Conservation (phyloP, 2,113 vertebrate genomes). For the Sturnus vulgaris region DNA sequence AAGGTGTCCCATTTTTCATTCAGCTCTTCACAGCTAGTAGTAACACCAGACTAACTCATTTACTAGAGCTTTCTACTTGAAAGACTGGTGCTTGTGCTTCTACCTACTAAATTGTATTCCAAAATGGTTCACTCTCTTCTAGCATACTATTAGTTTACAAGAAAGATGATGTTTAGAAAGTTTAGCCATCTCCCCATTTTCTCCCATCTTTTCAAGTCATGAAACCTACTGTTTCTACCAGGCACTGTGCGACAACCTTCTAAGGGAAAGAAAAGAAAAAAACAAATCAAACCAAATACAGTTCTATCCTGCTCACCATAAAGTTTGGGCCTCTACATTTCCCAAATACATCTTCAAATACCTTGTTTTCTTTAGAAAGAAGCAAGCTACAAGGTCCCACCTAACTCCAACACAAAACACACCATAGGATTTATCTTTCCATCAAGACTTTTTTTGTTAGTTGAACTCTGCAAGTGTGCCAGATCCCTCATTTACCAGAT, state of each 20-base stretch:
- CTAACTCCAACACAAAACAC: neutral
- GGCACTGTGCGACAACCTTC: neutral
- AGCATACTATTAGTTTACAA: neutral
- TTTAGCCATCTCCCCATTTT: neutral
- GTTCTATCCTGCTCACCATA: neutral
- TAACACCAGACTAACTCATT: neutral
- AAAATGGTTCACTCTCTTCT: neutral
- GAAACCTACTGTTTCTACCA: neutral
- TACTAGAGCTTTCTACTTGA: neutral
- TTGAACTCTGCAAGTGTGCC: neutral
- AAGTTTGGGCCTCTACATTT: neutral
- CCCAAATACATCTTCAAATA: neutral
- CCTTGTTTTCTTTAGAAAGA: neutral
- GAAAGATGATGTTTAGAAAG: neutral
- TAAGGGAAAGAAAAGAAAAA: neutral
- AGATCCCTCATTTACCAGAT: neutral
- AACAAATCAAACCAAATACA: neutral
- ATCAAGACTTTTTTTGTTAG: neutral
- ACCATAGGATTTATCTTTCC: neutral
- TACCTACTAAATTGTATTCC: neutral
- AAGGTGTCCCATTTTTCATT: neutral
- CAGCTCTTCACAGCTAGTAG: neutral
- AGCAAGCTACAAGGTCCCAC: neutral
- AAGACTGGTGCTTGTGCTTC: neutral
- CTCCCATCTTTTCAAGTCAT: neutral